Evolutionary conservation across 2,113 vertebrate species (phyloP), one percentile per base, ranked within the genome.

Genomic region (Ctenomys sociabilis): DNA sequence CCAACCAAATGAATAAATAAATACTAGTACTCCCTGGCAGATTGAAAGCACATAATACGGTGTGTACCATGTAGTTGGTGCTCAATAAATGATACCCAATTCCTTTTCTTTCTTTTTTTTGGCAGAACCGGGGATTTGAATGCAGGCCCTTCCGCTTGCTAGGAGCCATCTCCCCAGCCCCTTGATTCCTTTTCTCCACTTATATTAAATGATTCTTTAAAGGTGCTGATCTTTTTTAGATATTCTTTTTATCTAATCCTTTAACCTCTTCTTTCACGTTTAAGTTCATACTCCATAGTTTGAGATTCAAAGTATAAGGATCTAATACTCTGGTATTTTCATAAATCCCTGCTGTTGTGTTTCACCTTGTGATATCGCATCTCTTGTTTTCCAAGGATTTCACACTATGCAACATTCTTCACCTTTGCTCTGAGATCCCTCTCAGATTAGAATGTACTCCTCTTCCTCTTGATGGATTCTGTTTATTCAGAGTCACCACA

Each of bases 371-470:
- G 72, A 43, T 16, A 75, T 19, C 7, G 43, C 63, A 32, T 66
- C 70, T 64, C 9, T 75, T 91, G 64, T 93, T 92, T 93, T 73
- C 64, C 30, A 57, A 81, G 11, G 63, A 88, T 75, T 66, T 57
- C 64, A 81, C 32, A 45, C 66, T 90, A 26, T 57, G 88, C 59
- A 86, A 57, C 86, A 63, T 95, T 93, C 92, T 97, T 95, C 64
- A 83, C 70, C 64, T 96, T 95, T 88, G 57, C 37, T 93, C 84
- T 57, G 72, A 40, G 94, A 85, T 94, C 64, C 82, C 73, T 72
- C 37, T 63, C 37, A 92, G 63, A 26, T 63, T 92, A 85, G 52
- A 73, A 80, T 84, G 37, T 91, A 21, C 37, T 83, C 22, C 35
- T 88, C 64, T 14, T 88, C 30, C 28, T 91, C 81, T 49, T 81